phyloP scores from a whole-genome alignment of 1,140 invertebrate genomes.

The Episyrphus balteatus region DNA sequence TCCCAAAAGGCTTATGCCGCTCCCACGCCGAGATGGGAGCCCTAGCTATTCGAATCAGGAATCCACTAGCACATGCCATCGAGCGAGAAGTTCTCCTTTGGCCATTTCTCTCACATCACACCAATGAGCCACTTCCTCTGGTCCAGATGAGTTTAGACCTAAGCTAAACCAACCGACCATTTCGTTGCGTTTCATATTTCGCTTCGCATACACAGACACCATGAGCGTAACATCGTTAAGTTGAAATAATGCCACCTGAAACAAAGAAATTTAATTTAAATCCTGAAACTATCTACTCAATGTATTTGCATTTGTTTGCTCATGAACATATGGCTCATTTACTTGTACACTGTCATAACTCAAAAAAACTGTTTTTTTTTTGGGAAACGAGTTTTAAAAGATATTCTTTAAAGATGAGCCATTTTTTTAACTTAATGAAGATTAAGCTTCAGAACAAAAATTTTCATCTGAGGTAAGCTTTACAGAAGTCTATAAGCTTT shows the following conservation, averaged over 20 bases:
- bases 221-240: conserved; percentile 90
- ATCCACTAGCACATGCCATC: conserved; percentile 62
- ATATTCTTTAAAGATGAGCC: neutral
- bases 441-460: no score
- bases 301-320: no score
- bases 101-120: conserved; percentile 66
- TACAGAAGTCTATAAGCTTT: no score
- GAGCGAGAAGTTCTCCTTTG: conserved; percentile 35
- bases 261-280: neutral
- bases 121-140: conserved; percentile 89
- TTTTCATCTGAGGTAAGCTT: no score
- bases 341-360: no score
- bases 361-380: no score
- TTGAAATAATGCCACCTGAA: conserved; percentile 84
- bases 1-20: conserved; percentile 20
- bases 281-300: no score
- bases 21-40: conserved; percentile 28
- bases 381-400: neutral
- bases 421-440: no score
- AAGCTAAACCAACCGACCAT: conserved; percentile 94
- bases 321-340: no score
- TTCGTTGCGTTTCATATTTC: conserved; percentile 86
- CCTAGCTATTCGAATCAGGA: conserved; percentile 37
- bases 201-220: conserved; percentile 84
- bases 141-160: conserved; percentile 80